Conservation (phyloP, 2,888 invertebrate genomes). For the Hypolimnas misippus region DNA sequence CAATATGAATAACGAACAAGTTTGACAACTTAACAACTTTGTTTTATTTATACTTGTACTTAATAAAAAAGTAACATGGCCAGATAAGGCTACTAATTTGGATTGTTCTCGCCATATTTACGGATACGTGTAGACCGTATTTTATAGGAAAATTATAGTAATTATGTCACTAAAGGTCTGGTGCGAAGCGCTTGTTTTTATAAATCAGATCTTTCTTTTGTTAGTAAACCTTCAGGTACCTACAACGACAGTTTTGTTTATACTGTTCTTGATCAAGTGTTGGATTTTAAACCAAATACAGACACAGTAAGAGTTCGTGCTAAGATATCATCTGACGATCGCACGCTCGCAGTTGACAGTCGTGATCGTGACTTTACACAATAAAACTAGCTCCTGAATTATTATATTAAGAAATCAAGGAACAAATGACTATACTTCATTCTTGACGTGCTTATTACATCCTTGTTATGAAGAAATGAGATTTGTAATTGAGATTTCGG, state of each 20-base stretch:
- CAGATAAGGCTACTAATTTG: conserved; percentile 33
- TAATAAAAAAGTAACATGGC: conserved; percentile 22
- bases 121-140: conserved; percentile 24
- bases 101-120: conserved; percentile 21
- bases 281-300: conserved; percentile 37
- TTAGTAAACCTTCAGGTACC: conserved; percentile 43
- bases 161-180: conserved; percentile 30
- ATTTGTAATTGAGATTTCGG: conserved; percentile 21
- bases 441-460: conserved; percentile 26
- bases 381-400: conserved; percentile 46
- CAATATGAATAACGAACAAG: conserved; percentile 21
- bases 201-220: conserved; percentile 9
- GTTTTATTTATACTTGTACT: conserved; percentile 26
- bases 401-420: conserved; percentile 44
- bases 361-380: conserved; percentile 54
- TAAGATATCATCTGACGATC: conserved; percentile 54
- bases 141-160: conserved; percentile 33
- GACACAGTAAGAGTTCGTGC: conserved; percentile 52
- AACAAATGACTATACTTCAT: conserved; percentile 32
- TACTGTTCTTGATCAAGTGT: conserved; percentile 35
- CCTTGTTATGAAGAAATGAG: conserved; percentile 21
- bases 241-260: conserved; percentile 27
- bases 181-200: conserved; percentile 7
- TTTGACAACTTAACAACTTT: conserved; percentile 22
- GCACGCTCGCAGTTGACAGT: conserved; percentile 48